Base-by-base conservation (phyloP, 2,888 invertebrate genomes). In the Pomacea canaliculata region DNA sequence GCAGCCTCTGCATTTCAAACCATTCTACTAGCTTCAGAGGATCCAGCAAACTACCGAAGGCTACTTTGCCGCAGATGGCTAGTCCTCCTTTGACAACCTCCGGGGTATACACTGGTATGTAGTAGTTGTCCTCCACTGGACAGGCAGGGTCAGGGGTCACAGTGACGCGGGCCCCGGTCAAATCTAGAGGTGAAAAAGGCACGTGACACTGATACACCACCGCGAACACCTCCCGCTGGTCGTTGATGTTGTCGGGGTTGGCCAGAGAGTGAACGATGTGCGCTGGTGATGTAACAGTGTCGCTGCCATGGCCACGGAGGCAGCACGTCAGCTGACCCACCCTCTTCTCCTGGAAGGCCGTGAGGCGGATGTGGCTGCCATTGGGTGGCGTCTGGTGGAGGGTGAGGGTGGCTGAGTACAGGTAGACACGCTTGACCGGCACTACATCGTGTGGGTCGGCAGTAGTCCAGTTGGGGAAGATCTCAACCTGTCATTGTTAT, bases 21-120 rank as follows among this genome's bases (percentile, higher is more conserved):
- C 75, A 75, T 27, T 75, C 75, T 16, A 75, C 63, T n/a, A 75
- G n/a, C 37, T 51, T 62, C n/a, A 60, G 16, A n/a, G 70, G 49
- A 10, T 75, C 27, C 18, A 75, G 60, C n/a, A n/a, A 12, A 67
- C 27, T 12, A 16, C 73, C 73, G 23, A 46, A 74, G n/a, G 67
- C 73, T 7, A 74, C 46, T 48, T 74, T 74, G 13, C 68, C 73
- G 19, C 73, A 74, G 12, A 74, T 12, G 7, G 73, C 73, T 66
- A 74, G 27, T 46, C 68, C 60, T 3, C 68, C 48, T 12, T 51
- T 37, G 19, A n/a, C 59, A 8, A 46, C 7, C 67, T 37, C 60
- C 27, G 67, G 73, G 16, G 48, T n/a, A 23, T 56, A 49, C 37
- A 74, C 46, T 4, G 59, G 7, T 23, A 74, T 4, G 27, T 74